Evolutionary conservation across 1,140 invertebrate genomes (phyloP).

Genomic region (Agrypnia vestita): DNA sequence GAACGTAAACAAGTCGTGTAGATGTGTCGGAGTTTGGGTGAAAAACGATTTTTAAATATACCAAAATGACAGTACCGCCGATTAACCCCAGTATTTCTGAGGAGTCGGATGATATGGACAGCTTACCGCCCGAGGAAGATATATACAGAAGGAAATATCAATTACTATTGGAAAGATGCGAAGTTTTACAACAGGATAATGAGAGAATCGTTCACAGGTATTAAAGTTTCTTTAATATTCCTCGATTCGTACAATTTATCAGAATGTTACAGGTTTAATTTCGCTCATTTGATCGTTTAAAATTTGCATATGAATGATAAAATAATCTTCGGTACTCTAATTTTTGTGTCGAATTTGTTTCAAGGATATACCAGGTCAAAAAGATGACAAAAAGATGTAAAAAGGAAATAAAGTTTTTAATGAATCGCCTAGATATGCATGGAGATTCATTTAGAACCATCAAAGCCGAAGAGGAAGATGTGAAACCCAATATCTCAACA

Average conservation of each 20-base stretch:
- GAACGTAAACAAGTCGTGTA: constrained; percentile 50
- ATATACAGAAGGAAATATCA: constrained; percentile 78
- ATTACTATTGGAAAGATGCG: constrained; percentile 77
- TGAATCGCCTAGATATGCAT: constrained; percentile 71
- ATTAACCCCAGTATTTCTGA: constrained; percentile 73
- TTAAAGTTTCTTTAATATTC: constrained; percentile 35
- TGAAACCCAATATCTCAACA: constrained; percentile 67
- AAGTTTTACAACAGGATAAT: constrained; percentile 78
- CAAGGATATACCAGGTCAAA: constrained; percentile 76
- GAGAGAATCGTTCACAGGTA: constrained; percentile 78
- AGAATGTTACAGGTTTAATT: constrained; percentile 51
- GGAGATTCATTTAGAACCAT: constrained; percentile 69
- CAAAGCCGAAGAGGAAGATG: constrained; percentile 63
- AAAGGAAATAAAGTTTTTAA: constrained; percentile 74
- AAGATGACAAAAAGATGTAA: constrained; percentile 74
- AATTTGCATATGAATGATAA: constrained; percentile 47
- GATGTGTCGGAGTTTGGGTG: constrained; percentile 50
- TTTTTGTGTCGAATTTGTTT: constrained; percentile 59
- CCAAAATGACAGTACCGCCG: constrained; percentile 73
- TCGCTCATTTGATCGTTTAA: constrained; percentile 43
- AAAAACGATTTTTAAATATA: constrained; percentile 66
- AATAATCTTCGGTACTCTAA: constrained; percentile 35
- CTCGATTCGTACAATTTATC: constrained; percentile 15
- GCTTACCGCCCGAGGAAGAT: constrained; percentile 74
- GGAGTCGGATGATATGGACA: constrained; percentile 72